Conservation (phyloP, 1,140 invertebrate genomes). For the Phymastichus coffea region DNA sequence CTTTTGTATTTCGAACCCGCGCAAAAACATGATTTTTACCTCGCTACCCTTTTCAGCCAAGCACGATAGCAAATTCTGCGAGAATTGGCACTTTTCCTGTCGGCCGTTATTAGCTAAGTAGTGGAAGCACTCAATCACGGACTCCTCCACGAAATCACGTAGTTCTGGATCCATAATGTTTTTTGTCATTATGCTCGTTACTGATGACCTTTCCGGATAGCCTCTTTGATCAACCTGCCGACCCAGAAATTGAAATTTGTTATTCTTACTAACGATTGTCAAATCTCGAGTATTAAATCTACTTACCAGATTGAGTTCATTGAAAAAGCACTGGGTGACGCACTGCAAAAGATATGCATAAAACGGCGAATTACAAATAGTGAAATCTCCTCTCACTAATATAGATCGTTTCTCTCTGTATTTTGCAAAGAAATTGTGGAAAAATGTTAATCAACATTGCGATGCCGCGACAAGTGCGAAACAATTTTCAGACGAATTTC, state of each 20-base stretch:
- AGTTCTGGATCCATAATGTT: slow-evolving; percentile 46
- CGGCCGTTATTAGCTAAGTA: slow-evolving; percentile 39
- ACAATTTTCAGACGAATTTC: neutral
- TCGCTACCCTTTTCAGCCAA: slow-evolving; percentile 49
- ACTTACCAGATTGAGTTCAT: slow-evolving; percentile 49
- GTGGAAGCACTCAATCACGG: slow-evolving; percentile 47
- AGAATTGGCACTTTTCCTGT: slow-evolving; percentile 50
- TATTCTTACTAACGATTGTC: neutral
- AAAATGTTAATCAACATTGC: neutral
- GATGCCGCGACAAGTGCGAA: neutral
- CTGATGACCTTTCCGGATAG: slow-evolving; percentile 43
- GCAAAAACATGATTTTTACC: slow-evolving; percentile 33
- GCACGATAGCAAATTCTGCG: slow-evolving; percentile 47
- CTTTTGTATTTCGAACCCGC: neutral
- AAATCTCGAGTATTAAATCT: no score
- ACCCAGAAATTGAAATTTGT: neutral
- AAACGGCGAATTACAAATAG: no score
- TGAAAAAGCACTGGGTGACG: slow-evolving; percentile 50
- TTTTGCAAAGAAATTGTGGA: slow-evolving; percentile 2
- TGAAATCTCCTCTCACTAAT: no score
- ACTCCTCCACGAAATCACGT: slow-evolving; percentile 50
- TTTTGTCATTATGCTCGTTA: slow-evolving; percentile 44
- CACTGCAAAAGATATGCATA: slow-evolving; percentile 43
- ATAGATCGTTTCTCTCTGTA: no score
- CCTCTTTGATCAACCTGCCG: slow-evolving; percentile 47